These are phyloP conservation scores for Drosophila grimshawi DNA, from an alignment of 1,140 invertebrate genomes.

Conservation along the genomic window DNA sequence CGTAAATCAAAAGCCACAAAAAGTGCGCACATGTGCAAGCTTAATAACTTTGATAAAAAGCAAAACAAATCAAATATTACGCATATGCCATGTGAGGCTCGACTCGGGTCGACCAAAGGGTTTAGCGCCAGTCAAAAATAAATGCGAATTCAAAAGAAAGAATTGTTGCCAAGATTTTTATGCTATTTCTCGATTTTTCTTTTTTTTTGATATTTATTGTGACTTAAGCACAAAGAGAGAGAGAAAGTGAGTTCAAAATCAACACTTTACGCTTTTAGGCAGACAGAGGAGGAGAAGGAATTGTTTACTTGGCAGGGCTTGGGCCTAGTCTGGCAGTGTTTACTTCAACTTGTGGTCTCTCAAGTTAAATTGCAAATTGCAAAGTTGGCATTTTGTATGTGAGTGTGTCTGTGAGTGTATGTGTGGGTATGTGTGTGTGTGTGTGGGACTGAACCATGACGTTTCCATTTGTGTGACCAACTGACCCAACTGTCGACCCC, in stretches of 20 bases:
- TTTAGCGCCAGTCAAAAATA: slow-evolving; percentile 16
- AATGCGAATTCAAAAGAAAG: slow-evolving; percentile 46
- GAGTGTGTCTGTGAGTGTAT: not conserved
- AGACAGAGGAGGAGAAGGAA: slow-evolving; percentile 2
- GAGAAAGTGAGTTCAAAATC: slow-evolving; percentile 44
- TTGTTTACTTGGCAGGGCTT: slow-evolving; percentile 28
- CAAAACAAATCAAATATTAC: slow-evolving; percentile 61
- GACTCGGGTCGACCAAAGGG: slow-evolving; percentile 2
- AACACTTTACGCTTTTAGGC: slow-evolving; percentile 48
- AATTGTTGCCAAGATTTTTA: slow-evolving; percentile 27
- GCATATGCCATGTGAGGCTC: slow-evolving; percentile 48
- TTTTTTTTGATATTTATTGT: slow-evolving; percentile 27
- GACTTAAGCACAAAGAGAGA: slow-evolving; percentile 17
- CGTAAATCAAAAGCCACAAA: slow-evolving; percentile 36
- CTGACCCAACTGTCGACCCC: slow-evolving; percentile 60
- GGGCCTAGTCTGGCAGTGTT: slow-evolving; percentile 52
- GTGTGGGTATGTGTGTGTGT: not conserved
- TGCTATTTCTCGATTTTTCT: slow-evolving; percentile 30
- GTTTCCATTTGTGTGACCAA: slow-evolving; percentile 65
- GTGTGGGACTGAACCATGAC: slow-evolving; percentile 38
- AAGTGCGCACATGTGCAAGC: slow-evolving; percentile 51
- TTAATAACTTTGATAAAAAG: slow-evolving; percentile 47
- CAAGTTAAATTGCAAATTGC: slow-evolving; percentile 66
- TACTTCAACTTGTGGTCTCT: slow-evolving; percentile 63
- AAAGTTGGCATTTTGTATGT: slow-evolving; percentile 59